phyloP scores from a whole-genome alignment of 2,797 vertebrate species.

The Vireo griseus region DNA sequence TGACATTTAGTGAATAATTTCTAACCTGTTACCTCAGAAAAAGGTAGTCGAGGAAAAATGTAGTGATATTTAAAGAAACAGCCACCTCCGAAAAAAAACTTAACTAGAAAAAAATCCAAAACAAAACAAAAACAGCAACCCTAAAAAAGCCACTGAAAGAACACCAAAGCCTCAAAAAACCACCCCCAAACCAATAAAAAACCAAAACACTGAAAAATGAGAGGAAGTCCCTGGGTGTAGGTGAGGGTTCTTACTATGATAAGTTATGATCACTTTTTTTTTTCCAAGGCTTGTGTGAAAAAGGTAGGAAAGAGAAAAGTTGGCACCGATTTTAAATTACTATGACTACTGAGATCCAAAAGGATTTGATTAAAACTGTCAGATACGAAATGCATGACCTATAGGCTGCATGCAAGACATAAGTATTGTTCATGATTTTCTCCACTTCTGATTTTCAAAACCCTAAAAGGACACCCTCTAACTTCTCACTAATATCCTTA shows the following conservation, averaged over 20 bases:
- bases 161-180: not conserved
- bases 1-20: not conserved
- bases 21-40: not conserved
- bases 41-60: not conserved
- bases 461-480: not conserved
- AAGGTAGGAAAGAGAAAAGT: not conserved
- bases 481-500: not conserved
- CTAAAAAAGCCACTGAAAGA: not conserved
- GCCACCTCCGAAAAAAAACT: accelerated
- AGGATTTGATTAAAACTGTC: not conserved
- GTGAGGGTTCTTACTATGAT: not conserved
- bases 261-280: not conserved
- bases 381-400: not conserved
- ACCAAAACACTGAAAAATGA: not conserved
- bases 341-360: not conserved
- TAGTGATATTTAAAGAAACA: not conserved
- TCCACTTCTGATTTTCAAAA: not conserved
- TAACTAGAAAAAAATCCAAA: not conserved
- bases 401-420: not conserved
- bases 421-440: not conserved
- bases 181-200: not conserved
- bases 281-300: not conserved
- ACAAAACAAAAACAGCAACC: not conserved
- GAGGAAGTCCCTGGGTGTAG: not conserved
- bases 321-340: not conserved